Conservation (phyloP, 2,797 vertebrate genomes). For the Eidolon dupreanum region DNA sequence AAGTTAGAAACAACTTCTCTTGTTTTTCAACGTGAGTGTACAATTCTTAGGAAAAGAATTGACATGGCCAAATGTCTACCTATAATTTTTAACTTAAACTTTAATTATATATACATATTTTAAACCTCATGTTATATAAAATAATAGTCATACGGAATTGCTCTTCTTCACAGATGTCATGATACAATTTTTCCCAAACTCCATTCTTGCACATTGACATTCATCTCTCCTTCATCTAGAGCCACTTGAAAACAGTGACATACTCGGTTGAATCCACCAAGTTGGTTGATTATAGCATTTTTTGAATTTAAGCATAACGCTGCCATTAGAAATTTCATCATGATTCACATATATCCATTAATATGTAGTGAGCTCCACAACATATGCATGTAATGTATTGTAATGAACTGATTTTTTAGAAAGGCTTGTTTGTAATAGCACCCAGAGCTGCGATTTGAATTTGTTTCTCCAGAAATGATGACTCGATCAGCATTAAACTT, state of each 20-base stretch:
- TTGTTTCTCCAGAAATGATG: slow-evolving; percentile 41
- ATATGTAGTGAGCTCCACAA: background rate
- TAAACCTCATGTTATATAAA: background rate
- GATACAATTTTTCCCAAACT: background rate
- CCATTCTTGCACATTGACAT: background rate
- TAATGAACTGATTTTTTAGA: slow-evolving; percentile 6
- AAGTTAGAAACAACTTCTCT: background rate
- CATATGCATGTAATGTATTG: background rate
- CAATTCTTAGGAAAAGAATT: background rate
- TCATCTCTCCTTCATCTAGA: slow-evolving; percentile 17
- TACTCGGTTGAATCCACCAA: background rate
- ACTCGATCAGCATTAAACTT: slow-evolving; percentile 33
- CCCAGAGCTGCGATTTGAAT: background rate
- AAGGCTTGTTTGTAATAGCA: background rate
- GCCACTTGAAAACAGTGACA: background rate
- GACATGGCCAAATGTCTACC: background rate
- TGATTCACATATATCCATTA: background rate
- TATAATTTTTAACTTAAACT: slow-evolving; percentile 37
- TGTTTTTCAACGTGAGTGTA: background rate
- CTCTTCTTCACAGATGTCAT: background rate
- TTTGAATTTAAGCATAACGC: background rate
- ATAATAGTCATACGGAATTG: background rate
- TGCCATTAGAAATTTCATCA: background rate
- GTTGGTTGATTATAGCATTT: background rate
- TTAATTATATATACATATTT: slow-evolving; percentile 4